These are phyloP conservation scores for Pygmarrhopalites habei DNA, from an alignment of 1,140 invertebrate species.

Conservation along the genomic window DNA sequence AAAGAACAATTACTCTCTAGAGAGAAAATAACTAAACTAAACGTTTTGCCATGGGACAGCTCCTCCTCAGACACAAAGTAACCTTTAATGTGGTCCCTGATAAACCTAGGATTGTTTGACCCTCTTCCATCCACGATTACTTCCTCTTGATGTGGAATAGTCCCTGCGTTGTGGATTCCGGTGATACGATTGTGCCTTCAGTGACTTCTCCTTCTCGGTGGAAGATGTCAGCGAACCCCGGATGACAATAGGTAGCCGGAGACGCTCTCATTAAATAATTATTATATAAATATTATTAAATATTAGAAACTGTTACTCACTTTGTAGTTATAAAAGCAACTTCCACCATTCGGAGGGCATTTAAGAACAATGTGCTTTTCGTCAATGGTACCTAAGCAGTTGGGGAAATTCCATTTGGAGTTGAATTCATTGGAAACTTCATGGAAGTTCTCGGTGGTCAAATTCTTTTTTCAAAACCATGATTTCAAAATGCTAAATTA, in stretches of 20 bases:
- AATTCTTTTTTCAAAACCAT: not conserved
- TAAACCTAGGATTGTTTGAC: too few relatives aligned
- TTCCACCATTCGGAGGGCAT: conserved; percentile 40
- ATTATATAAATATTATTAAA: conserved; percentile 12
- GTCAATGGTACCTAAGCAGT: conserved; percentile 42
- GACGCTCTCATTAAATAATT: conserved; percentile 12
- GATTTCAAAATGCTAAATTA: too few relatives aligned
- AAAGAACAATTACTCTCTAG: too few relatives aligned
- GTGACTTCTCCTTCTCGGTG: not conserved
- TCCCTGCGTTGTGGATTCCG: too few relatives aligned
- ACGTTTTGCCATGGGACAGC: too few relatives aligned
- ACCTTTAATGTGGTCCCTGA: too few relatives aligned
- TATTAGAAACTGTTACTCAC: too few relatives aligned
- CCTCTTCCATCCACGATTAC: too few relatives aligned
- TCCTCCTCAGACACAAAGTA: too few relatives aligned
- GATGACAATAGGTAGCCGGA: not conserved
- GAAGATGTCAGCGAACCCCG: not conserved
- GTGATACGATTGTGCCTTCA: too few relatives aligned
- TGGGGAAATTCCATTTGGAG: conserved; percentile 41
- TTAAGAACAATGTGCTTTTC: conserved; percentile 42
- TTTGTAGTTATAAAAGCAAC: conserved; percentile 48
- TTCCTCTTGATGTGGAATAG: too few relatives aligned
- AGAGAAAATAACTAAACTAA: too few relatives aligned
- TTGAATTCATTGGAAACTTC: conserved; percentile 40
- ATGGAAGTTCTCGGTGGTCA: conserved; percentile 37